Base-by-base conservation (phyloP, 2,113 vertebrate species). In the Candoia aspera region DNA sequence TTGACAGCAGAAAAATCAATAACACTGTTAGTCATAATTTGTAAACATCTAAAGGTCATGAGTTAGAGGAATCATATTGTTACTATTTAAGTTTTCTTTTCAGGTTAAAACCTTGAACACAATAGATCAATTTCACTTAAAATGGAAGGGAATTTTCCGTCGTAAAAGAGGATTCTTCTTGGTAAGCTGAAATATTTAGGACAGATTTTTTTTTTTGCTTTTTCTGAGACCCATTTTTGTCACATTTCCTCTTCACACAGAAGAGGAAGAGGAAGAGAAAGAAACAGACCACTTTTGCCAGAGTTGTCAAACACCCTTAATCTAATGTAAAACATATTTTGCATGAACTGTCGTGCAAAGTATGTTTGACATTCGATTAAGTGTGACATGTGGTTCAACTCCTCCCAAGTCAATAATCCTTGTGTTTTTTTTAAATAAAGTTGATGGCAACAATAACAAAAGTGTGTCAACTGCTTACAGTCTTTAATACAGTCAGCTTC, bases 1-100 rank as follows among this genome's bases (percentile, higher is more conserved):
- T 88, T 92, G 91, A 60, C 55, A 88, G 37, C 86, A 84, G 49
- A 88, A 46, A 88, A 88, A 92, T 42, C 73, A 92, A 59, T 88
- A 88, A 83, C 46, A 49, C 12, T 3, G 68, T 83, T 88, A 73
- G 54, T 84, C 64, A 83, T 59, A 83, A 29, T 60, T 19, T 88
- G 26, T 84, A 53, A 46, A 59, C 49, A 26, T 88, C 19, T 83
- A 87, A 92, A 92, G 91, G 91, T 88, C 68, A 92, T 8, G 1
- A 8, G 17, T 92, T 88, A 84, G 59, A 68, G 29, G 73, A 88
- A 84, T 29, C 53, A 10, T 33, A n/a, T 64, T 86, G 8, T 23
- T 49, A 64, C 12, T 46, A 60, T 88, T 59, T 79, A 3, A 55
- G 0, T 33, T 13, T n/a, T 58, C 24, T 15, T 29, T 26, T 60